A percentile compares a stretch with the other conserved stretches of the same genome.
Conservation (phyloP, 2,888 invertebrate species). For the Folsomia manolachei region DNA sequence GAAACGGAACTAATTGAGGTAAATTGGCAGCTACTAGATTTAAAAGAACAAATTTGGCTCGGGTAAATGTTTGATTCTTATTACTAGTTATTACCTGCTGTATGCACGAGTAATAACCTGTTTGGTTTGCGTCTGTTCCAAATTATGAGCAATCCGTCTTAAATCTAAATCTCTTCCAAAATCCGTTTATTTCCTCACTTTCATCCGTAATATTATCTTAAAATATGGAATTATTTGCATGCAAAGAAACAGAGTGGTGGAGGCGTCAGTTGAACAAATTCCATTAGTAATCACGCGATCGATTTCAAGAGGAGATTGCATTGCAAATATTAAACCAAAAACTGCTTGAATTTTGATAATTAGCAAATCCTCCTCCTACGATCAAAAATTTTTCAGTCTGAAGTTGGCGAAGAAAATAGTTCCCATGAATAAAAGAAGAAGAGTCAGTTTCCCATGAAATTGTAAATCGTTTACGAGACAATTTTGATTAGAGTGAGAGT, state of each 20-base stretch:
- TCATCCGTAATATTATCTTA: neutral
- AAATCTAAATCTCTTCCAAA: no score
- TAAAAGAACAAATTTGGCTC: neutral
- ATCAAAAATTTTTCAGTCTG: no score
- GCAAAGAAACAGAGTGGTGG: neutral
- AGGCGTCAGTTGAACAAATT: neutral
- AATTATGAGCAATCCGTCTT: neutral
- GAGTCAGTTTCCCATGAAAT: neutral
- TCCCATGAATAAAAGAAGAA: no score
- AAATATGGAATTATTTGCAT: neutral
- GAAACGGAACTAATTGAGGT: neutral
- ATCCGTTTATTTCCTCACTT: no score
- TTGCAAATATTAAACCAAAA: neutral
- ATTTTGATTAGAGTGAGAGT: neutral
- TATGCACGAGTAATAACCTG: neutral
- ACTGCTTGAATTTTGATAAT: no score
- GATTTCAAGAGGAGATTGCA: neutral
- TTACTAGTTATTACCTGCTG: no score
- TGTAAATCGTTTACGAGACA: neutral
- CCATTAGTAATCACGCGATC: conserved; percentile 2
- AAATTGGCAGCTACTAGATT: neutral
- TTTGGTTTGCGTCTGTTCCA: neutral
- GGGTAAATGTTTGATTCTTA: no score
- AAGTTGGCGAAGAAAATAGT: no score
- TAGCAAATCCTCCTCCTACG: neutral